These are phyloP conservation scores for Bembecia ichneumoniformis DNA, from an alignment of 2,888 invertebrate species.

Conservation along the genomic window DNA sequence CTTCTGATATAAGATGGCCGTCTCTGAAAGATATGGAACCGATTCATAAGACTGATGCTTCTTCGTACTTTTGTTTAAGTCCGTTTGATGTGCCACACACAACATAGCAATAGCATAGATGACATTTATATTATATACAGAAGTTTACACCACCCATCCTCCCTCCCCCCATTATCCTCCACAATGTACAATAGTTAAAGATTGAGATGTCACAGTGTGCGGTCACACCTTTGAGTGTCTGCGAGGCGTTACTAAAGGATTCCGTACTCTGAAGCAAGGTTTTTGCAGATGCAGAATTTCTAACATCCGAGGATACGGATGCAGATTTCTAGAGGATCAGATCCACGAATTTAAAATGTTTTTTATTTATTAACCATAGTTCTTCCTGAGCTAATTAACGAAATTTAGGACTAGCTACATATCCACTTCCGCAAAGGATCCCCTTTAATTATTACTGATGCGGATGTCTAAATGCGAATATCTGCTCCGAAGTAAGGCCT, in stretches of 20 bases:
- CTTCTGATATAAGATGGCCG: constrained; percentile 9
- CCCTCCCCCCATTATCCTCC: constrained; percentile 45
- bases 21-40: constrained; percentile 12
- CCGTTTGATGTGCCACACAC: too few species aligned
- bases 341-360: too few species aligned
- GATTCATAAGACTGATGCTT: constrained; percentile 55
- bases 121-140: constrained; percentile 55
- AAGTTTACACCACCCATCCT: constrained; percentile 42
- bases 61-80: constrained; percentile 24
- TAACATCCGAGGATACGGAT: too few species aligned
- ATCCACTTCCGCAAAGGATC: too few species aligned
- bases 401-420: too few species aligned
- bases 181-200: constrained; percentile 62
- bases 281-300: too few species aligned
- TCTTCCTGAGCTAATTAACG: too few species aligned
- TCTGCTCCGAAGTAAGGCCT: background rate
- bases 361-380: too few species aligned
- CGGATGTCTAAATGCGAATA: too few species aligned
- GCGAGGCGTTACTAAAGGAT: background rate
- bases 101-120: constrained; percentile 38
- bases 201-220: constrained; percentile 30
- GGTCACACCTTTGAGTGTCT: background rate
- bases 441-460: too few species aligned
- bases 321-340: too few species aligned
- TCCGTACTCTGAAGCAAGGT: too few species aligned